A percentile compares a stretch with the other conserved stretches of the same genome.
phyloP scores from a whole-genome alignment of 2,113 vertebrate genomes.

The Pseudorhombus dupliciocellatus region DNA sequence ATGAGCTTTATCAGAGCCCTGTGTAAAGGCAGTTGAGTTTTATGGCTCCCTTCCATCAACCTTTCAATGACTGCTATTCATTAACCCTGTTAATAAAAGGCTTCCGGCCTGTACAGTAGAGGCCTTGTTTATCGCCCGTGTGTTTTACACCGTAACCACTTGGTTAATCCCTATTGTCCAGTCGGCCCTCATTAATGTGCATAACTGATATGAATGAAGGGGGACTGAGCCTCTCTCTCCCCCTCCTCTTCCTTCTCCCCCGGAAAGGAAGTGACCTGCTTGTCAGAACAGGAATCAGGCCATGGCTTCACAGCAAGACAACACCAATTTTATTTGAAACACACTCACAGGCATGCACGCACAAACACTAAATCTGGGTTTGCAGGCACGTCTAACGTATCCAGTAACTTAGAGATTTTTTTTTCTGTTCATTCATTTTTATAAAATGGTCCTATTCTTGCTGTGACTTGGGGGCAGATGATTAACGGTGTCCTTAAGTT shows the following conservation, averaged over 20 bases:
- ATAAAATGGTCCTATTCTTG: not conserved
- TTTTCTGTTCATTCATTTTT: conserved; percentile 4
- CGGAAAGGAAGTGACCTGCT: conserved; percentile 79
- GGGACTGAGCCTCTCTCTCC: conserved; percentile 38
- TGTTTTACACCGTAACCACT: conserved; percentile 62
- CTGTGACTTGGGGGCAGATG: not conserved
- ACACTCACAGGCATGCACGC: conserved; percentile 20
- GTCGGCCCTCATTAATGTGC: conserved; percentile 73
- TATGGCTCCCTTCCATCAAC: not conserved
- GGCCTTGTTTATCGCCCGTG: conserved; percentile 68
- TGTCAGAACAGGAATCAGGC: conserved; percentile 76
- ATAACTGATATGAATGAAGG: conserved; percentile 70
- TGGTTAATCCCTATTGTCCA: conserved; percentile 69
- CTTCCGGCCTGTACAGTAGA: conserved; percentile 66
- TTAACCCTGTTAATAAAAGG: conserved; percentile 59
- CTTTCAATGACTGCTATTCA: conserved; percentile 16
- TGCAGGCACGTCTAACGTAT: not conserved
- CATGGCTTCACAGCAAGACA: conserved; percentile 70
- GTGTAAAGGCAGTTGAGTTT: conserved; percentile 3
- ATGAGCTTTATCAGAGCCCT: conserved; percentile 6
- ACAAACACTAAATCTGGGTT: not conserved
- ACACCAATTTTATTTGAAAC: conserved; percentile 56
- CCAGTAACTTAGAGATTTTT: not conserved
- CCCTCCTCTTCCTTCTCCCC: conserved; percentile 74
- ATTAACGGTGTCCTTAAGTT: not conserved